Evolutionary conservation across 2,888 invertebrate species (phyloP).

Genomic region (Chirona hameri): DNA sequence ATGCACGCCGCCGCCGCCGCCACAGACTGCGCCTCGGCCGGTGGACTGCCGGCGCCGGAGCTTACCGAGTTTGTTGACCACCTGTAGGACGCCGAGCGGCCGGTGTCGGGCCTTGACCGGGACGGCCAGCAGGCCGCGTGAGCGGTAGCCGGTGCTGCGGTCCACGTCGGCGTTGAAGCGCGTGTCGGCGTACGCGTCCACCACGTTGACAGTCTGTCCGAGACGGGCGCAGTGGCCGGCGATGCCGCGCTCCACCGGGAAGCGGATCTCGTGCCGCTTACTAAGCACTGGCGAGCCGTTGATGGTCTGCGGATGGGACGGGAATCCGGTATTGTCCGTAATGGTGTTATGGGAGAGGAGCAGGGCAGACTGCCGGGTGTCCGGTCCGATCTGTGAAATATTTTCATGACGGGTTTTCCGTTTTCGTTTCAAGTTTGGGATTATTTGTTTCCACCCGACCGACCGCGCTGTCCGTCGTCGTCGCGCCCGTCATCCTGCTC

Average conservation of each 20-base stretch:
- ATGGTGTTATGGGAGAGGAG: too few relatives aligned
- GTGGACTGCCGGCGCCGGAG: too few relatives aligned
- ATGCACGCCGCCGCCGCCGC: too few relatives aligned
- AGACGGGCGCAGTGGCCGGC: constrained; percentile 55
- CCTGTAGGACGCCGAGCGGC: constrained; percentile 50
- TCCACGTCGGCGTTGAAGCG: constrained; percentile 56
- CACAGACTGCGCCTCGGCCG: too few relatives aligned
- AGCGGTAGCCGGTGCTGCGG: constrained; percentile 55
- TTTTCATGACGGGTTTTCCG: too few relatives aligned
- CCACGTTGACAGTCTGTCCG: constrained; percentile 53
- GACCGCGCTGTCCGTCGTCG: too few relatives aligned
- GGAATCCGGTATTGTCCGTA: too few relatives aligned
- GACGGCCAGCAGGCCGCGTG: constrained; percentile 55
- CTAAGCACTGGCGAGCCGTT: neutral
- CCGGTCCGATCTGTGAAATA: too few relatives aligned
- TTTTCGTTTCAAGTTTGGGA: too few relatives aligned
- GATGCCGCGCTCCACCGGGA: constrained; percentile 53
- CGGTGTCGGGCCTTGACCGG: constrained; percentile 55
- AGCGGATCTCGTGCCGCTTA: constrained; percentile 43
- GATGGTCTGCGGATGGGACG: constrained; percentile 26
- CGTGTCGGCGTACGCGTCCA: constrained; percentile 56
- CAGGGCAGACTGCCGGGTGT: too few relatives aligned
- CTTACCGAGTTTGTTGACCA: constrained; percentile 8
- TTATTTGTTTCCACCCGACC: too few relatives aligned
- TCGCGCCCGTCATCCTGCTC: too few relatives aligned